Base-by-base conservation (phyloP, 2,888 invertebrate species). In the Vanessa cardui region DNA sequence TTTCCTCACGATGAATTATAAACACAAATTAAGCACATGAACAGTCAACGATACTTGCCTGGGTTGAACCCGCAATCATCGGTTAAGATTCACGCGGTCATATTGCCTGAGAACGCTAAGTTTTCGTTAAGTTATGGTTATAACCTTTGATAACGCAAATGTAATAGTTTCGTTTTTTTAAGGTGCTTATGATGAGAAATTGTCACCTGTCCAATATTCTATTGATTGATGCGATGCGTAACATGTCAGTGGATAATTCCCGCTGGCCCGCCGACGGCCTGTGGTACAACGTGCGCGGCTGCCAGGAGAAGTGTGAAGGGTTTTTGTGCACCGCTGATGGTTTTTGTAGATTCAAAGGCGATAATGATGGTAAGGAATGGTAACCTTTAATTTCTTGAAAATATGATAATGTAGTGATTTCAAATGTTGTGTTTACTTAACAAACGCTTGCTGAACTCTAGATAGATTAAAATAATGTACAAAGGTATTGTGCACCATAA, bases 241-340 rank as follows among this genome's bases (percentile, higher is more conserved):
- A 92, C 74, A 90, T 94, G 84, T 89, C 93, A 0, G 77, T 79
- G 0, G 87, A 92, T 71, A 88, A 89, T 72, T 78, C 81, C 0
- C 81, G 78, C 20, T 90, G 90, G 89, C 84, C 90, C 6, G 87
- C 88, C 0, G 83, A 82, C 70, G 91, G 90, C 0, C 75, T 88
- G 8, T 94, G 94, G 89, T 89, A 90, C 79, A 82, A 83, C 18
- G 83, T 80, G 1, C 81, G 78, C 2, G 83, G 81, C 2, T 73
- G 71, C 2, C 88, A 82, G 46, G 78, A 74, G 54, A 89, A 86
- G 68, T 97, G 96, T 76, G 92, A 93, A 12, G 95, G 95, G 0
- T 96, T 97, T 76, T 82, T 97, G 20, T 97, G 97, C 74, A 94
- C 95, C 0, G 94, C 94, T 6, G 95, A 95, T 72, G 95, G 95